A percentile compares a stretch with the other conserved stretches of the same genome.
phyloP scores from a whole-genome alignment of 2,113 vertebrate genomes.

The Crotalus viridis region DNA sequence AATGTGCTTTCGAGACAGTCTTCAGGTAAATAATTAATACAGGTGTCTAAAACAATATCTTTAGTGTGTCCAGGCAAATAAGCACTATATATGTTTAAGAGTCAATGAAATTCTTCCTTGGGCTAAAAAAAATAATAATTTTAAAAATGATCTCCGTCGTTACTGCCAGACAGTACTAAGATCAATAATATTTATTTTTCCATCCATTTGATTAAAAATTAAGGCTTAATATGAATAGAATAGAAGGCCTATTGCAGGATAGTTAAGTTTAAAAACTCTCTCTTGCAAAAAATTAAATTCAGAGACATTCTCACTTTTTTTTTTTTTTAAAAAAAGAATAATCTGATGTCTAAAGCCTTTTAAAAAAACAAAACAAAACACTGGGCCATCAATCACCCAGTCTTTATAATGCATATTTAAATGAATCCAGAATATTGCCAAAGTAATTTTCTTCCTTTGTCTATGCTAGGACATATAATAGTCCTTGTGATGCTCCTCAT shows the following conservation, averaged over 20 bases:
- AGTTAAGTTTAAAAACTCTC: background rate
- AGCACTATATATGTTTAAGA: background rate
- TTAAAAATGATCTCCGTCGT: background rate
- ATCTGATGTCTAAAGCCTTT: background rate
- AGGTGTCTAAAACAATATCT: background rate
- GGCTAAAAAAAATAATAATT: background rate
- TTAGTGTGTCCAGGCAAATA: background rate
- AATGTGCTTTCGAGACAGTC: slow-evolving; percentile 39
- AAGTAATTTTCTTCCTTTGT: background rate
- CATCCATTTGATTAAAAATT: background rate
- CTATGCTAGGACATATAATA: background rate
- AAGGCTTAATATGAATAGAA: background rate
- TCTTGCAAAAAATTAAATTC: background rate
- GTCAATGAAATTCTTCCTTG: background rate
- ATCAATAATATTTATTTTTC: background rate
- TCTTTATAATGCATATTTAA: background rate
- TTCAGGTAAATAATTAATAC: slow-evolving; percentile 47
- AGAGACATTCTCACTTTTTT: too few species aligned
- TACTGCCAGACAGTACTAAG: background rate
- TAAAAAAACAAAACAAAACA: background rate
- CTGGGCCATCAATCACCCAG: background rate
- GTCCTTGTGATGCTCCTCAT: background rate
- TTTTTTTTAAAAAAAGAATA: background rate
- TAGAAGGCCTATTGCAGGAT: background rate
- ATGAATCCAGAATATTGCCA: background rate